A percentile compares a stretch with the other conserved stretches of the same genome.
Evolutionary conservation across 2,888 invertebrate genomes (phyloP).

Genomic region (Ormyrus nitidulus): DNA sequence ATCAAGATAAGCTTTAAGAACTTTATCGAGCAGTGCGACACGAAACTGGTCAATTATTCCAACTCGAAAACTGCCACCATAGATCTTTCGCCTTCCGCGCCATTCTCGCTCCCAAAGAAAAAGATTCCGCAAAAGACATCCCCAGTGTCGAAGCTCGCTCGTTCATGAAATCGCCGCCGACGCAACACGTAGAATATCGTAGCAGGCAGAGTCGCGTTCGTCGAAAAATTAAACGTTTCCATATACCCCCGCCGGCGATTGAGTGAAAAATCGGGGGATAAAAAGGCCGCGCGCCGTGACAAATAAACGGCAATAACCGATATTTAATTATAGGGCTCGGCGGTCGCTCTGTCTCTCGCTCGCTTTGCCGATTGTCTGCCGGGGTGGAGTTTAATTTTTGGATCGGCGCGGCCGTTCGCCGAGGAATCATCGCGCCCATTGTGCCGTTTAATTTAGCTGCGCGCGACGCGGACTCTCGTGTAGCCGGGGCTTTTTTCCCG

Average conservation of each 20-base stretch:
- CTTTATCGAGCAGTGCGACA: too few relatives aligned
- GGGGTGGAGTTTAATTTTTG: constrained; percentile 44
- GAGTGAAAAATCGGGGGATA: constrained; percentile 45
- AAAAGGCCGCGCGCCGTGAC: constrained; percentile 12
- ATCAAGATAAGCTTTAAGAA: too few relatives aligned
- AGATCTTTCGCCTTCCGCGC: too few relatives aligned
- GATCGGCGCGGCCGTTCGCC: constrained; percentile 20
- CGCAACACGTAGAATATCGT: too few relatives aligned
- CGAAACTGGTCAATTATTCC: too few relatives aligned
- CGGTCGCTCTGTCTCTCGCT: not conserved
- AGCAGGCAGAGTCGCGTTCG: not conserved
- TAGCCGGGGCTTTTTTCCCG: too few relatives aligned
- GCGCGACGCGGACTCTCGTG: not conserved
- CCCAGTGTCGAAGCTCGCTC: too few relatives aligned
- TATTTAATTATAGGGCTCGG: constrained; percentile 51
- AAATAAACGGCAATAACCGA: constrained; percentile 52
- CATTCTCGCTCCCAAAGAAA: too few relatives aligned
- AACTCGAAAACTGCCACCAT: too few relatives aligned
- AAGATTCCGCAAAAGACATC: too few relatives aligned
- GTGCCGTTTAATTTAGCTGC: constrained; percentile 51
- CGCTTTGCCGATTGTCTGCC: not conserved
- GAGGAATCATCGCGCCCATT: constrained; percentile 54
- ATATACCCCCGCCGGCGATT: constrained; percentile 1
- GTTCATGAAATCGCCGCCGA: too few relatives aligned
- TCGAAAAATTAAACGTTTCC: constrained; percentile 35